phyloP scores from a whole-genome alignment of 2,888 invertebrate genomes.

The Noctua comes region DNA sequence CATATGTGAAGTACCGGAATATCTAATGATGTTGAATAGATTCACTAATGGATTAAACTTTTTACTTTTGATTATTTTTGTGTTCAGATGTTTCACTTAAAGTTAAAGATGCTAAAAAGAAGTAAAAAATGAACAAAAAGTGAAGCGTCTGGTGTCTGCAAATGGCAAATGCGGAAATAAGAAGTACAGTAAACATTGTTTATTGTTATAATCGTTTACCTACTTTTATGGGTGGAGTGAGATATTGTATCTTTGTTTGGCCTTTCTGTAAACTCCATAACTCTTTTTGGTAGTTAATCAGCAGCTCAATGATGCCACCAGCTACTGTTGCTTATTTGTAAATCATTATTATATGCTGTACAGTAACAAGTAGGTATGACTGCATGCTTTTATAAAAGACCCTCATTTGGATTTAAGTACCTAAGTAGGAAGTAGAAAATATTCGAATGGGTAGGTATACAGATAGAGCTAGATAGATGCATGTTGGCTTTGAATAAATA shows the following conservation, averaged over 20 bases:
- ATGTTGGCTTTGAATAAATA: neutral
- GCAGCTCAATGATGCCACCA: neutral
- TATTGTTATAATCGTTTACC: slow-evolving; percentile 36
- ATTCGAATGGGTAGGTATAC: neutral
- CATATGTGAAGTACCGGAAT: neutral
- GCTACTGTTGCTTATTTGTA: slow-evolving; percentile 5
- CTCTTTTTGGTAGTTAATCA: slow-evolving; percentile 33
- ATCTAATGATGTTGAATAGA: neutral
- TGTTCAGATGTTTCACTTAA: neutral
- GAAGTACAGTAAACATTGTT: slow-evolving; percentile 27
- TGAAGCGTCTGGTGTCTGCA: neutral
- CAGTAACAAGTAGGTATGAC: neutral
- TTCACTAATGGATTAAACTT: neutral
- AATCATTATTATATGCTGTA: neutral
- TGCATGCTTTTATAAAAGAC: neutral
- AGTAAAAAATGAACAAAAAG: neutral
- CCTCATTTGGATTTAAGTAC: neutral
- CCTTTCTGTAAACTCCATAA: slow-evolving; percentile 24
- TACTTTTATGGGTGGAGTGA: slow-evolving; percentile 24
- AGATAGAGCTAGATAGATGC: neutral
- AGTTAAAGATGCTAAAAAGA: neutral
- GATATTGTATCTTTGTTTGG: slow-evolving; percentile 8
- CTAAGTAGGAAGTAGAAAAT: neutral
- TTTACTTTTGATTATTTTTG: neutral
- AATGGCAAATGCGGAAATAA: slow-evolving; percentile 23